Percentiles rank a stretch among this genome's conserved stretches.
Conservation (phyloP, 2,797 vertebrate species). For the Lepilemur ruficaudatus region DNA sequence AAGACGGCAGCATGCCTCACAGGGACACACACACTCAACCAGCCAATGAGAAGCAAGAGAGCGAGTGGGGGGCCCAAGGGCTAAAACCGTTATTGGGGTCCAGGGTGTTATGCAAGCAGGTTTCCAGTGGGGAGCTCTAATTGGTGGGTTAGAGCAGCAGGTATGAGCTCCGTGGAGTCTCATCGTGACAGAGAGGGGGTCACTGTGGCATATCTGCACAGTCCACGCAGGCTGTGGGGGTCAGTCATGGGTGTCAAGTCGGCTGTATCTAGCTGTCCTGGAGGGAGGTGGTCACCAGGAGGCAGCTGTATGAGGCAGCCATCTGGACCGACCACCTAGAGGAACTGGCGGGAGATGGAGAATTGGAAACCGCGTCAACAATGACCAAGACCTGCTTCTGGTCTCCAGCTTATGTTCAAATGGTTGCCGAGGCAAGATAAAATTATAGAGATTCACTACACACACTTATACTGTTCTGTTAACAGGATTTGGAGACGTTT, state of each 20-base stretch:
- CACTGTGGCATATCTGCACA: too few relatives aligned
- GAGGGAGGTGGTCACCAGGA: too few relatives aligned
- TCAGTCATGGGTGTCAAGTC: neutral
- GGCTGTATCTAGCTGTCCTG: neutral
- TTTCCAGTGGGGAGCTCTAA: rapidly evolving
- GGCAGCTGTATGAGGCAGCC: neutral
- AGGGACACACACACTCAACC: neutral
- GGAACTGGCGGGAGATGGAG: neutral
- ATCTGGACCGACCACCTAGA: neutral
- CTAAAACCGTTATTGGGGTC: too few relatives aligned
- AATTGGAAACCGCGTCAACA: neutral
- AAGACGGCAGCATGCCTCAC: neutral
- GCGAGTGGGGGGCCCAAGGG: neutral
- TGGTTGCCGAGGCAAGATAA: neutral
- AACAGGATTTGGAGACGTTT: neutral
- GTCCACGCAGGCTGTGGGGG: neutral
- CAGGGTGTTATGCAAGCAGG: neutral
- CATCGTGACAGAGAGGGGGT: neutral
- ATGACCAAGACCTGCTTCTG: neutral
- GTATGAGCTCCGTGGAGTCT: neutral
- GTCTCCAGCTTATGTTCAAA: neutral
- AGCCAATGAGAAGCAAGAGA: neutral
- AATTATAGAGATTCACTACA: neutral
- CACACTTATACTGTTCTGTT: neutral
- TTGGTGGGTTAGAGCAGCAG: neutral